These are phyloP conservation scores for Menidia beryllina DNA, from an alignment of 2,113 vertebrate species.

Conservation along the genomic window DNA sequence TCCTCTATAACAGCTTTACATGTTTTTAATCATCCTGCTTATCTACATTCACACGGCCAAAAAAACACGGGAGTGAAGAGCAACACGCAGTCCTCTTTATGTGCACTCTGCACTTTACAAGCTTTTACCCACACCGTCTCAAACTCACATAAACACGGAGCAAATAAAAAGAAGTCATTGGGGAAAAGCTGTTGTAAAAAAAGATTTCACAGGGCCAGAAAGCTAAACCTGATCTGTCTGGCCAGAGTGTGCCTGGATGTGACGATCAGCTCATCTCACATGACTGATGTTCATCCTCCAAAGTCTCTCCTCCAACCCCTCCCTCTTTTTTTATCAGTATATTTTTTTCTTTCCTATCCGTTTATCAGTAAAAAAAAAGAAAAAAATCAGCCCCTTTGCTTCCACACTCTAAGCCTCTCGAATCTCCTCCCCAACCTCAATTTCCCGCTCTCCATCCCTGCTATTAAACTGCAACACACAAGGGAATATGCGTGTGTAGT, in stretches of 20 bases:
- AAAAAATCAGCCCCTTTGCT: slow-evolving; percentile 12
- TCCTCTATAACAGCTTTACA: slow-evolving; percentile 38
- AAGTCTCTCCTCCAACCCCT: slow-evolving; percentile 16
- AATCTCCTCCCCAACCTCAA: slow-evolving; percentile 49
- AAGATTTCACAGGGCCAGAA: slow-evolving; percentile 68
- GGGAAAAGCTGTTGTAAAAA: slow-evolving; percentile 61
- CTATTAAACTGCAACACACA: slow-evolving; percentile 44
- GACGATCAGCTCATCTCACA: slow-evolving; percentile 61
- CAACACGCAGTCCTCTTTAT: slow-evolving; percentile 11
- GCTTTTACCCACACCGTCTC: slow-evolving; percentile 18
- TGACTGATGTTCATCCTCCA: slow-evolving; percentile 51
- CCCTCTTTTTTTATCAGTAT: neutral
- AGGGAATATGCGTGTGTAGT: slow-evolving; percentile 14
- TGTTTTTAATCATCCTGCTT: slow-evolving; percentile 41
- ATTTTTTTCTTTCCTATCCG: neutral
- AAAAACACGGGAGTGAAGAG: neutral
- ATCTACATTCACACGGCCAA: slow-evolving; percentile 28
- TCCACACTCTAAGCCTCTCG: slow-evolving; percentile 6
- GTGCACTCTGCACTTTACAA: slow-evolving; percentile 20
- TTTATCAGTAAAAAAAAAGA: neutral
- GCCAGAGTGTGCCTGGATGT: slow-evolving; percentile 26
- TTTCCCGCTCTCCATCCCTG: slow-evolving; percentile 48
- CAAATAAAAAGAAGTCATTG: slow-evolving; percentile 66
- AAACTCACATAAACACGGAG: slow-evolving; percentile 34
- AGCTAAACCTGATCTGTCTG: slow-evolving; percentile 70